A percentile compares a stretch with the other conserved stretches of the same genome.
These are phyloP conservation scores for Rattus norvegicus DNA, from an alignment of 2,113 vertebrate species.

Conservation along the genomic window GRCr8 NC_086024.1:103008001-103008500, in stretches of 20 bases:
- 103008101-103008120: constrained; percentile 53
- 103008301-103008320: constrained; percentile 41
- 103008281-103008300: constrained; percentile 19
- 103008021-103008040: constrained; percentile 39
- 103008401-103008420: constrained; percentile 24
- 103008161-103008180: neutral
- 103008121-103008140: constrained; percentile 21
- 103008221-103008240: constrained; percentile 30
- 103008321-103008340: constrained; percentile 11
- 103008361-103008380: constrained; percentile 10
- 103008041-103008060: neutral
- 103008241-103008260: neutral
- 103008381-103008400: neutral
- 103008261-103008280: neutral
- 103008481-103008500: constrained; percentile 26
- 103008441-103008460: constrained; percentile 44
- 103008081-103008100: constrained; percentile 56
- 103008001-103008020: constrained; percentile 18
- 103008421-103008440: neutral
- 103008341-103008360: neutral
- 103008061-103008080: constrained; percentile 58
- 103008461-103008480: constrained; percentile 39
- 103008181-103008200: constrained; percentile 11
- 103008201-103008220: constrained; percentile 8
- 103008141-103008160: neutral